Conservation (phyloP, 2,113 vertebrate species). For the Aegithalos caudatus region DNA sequence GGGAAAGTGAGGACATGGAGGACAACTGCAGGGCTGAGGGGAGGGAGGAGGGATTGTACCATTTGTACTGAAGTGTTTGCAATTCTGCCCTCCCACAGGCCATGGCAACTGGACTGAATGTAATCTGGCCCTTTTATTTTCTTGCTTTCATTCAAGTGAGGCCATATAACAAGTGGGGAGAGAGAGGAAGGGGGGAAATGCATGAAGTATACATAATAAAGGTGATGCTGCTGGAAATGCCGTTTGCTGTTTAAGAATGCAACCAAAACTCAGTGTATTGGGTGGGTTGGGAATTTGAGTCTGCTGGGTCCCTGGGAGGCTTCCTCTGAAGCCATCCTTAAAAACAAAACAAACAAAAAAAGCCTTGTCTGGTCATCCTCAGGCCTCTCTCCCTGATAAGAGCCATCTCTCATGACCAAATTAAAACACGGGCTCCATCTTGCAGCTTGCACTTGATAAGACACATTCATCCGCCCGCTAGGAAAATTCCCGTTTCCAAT, state of each 20-base stretch:
- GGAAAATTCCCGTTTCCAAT: not conserved
- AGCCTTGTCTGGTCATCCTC: not conserved
- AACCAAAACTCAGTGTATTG: not conserved
- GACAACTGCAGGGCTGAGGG: conserved; percentile 19
- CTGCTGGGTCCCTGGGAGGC: not conserved
- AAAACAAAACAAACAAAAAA: not conserved
- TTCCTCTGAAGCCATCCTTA: not conserved
- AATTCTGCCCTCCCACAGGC: conserved; percentile 39
- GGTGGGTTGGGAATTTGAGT: not conserved
- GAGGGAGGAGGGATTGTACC: conserved; percentile 36
- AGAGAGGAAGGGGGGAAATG: not conserved
- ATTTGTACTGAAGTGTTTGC: conserved; percentile 48
- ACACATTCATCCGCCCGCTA: fast-evolving
- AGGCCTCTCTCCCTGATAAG: not conserved
- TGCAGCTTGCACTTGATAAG: not conserved
- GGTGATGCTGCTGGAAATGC: not conserved
- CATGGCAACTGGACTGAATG: conserved; percentile 49
- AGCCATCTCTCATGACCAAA: not conserved
- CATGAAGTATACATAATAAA: not conserved
- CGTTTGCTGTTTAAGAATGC: fast-evolving
- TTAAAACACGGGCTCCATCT: not conserved
- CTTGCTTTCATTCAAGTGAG: conserved; percentile 38
- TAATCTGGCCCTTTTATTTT: conserved; percentile 53
- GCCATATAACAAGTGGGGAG: conserved; percentile 17
- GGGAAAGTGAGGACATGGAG: conserved; percentile 55